Percentiles rank a stretch among this genome's conserved stretches.
Conservation (phyloP, 2,888 invertebrate genomes). For the Bellardia pandia region DNA sequence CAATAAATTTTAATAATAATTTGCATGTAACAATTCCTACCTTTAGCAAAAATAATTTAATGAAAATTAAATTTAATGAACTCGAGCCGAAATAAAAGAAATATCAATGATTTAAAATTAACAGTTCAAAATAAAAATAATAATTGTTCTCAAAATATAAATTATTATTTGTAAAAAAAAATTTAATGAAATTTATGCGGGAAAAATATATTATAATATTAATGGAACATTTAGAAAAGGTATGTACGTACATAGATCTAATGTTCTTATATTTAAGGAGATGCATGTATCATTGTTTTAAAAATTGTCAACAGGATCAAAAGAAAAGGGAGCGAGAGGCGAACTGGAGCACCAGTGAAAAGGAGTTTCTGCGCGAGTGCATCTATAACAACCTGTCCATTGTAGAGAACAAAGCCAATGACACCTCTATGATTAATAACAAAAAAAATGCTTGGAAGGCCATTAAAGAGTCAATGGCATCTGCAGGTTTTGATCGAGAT, state of each 20-base stretch:
- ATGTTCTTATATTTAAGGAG: not conserved
- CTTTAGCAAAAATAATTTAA: too few species aligned
- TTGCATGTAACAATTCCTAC: too few species aligned
- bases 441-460: constrained; percentile 32
- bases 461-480: not conserved
- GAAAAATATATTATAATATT: not conserved
- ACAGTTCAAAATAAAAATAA: too few species aligned
- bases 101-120: too few species aligned
- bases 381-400: not conserved
- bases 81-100: too few species aligned
- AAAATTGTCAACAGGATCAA: constrained; percentile 9
- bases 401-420: constrained; percentile 21
- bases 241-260: not conserved
- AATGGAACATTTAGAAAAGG: constrained; percentile 15
- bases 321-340: constrained; percentile 11
- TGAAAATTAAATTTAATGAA: too few species aligned
- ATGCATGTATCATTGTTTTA: constrained; percentile 15
- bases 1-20: too few species aligned
- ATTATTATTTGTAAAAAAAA: not conserved
- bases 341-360: constrained; percentile 1
- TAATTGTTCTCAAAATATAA: not conserved
- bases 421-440: not conserved
- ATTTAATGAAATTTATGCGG: not conserved
- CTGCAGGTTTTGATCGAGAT: constrained; percentile 29
- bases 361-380: constrained; percentile 24